These are phyloP conservation scores for Hemistola chrysoprasaria DNA, from an alignment of 2,888 invertebrate genomes.

Conservation along the genomic window DNA sequence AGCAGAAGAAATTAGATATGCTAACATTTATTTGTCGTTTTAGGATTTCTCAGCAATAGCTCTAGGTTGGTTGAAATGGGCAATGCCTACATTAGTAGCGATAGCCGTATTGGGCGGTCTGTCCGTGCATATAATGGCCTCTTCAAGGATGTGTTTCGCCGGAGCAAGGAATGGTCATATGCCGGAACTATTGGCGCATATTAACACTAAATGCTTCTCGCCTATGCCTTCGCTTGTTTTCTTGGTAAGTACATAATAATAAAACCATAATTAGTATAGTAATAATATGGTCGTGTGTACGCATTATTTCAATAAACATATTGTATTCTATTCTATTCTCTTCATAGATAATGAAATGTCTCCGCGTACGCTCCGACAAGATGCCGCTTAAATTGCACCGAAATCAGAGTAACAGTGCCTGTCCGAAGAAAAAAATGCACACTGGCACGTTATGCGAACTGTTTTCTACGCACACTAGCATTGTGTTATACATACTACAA, in stretches of 20 bases:
- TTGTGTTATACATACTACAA: no score
- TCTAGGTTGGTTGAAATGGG: slow-evolving; percentile 88
- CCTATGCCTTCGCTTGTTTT: slow-evolving; percentile 92
- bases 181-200: slow-evolving; percentile 90
- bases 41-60: slow-evolving; percentile 93
- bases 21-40: slow-evolving; percentile 30
- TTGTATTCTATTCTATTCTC: no score
- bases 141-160: slow-evolving; percentile 95
- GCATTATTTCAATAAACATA: no score
- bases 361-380: no score
- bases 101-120: slow-evolving; percentile 96
- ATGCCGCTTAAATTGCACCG: no score
- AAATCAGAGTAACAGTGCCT: no score
- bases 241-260: slow-evolving; percentile 81
- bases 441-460: no score
- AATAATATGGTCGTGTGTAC: no score
- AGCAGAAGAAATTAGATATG: no score
- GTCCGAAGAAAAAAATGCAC: no score
- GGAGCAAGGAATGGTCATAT: slow-evolving; percentile 95
- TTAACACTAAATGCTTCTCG: slow-evolving; percentile 88
- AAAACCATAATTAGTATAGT: not conserved
- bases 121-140: slow-evolving; percentile 97
- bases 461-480: no score
- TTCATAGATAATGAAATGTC: no score
- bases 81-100: slow-evolving; percentile 95